Base-by-base conservation (phyloP, 2,888 invertebrate species). In the Drosophila paranaensis region DNA sequence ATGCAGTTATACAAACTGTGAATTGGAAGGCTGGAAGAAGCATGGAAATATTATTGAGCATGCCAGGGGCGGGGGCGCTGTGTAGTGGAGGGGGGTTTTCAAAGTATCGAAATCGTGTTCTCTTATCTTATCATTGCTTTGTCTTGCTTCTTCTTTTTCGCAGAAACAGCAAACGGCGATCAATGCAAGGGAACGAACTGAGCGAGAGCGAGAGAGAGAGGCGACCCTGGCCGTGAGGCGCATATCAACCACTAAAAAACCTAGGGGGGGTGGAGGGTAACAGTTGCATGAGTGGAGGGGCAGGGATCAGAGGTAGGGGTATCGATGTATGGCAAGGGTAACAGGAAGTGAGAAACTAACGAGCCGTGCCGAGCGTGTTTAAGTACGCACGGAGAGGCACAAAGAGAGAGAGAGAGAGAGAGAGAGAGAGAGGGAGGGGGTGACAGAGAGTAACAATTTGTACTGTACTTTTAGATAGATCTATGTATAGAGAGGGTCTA, bases 101-200 rank as follows among this genome's bases (percentile, higher is more conserved):
- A 8, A 33, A 8, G 45, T 33, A 67, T 60, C 37, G 46, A 66
- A 74, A 63, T 74, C 61, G 43, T 67, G 70, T 69, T 65, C 51
- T 39, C 73, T 77, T 77, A 77, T 77, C 77, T 77, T 73, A 77
- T 77, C 78, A 77, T 77, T 77, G 60, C 54, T 55, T 77, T 71
- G 50, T 57, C 51, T 50, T 63, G 53, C 30, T 65, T 25, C 48
- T 63, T 56, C 30, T 65, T 25, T 54, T 76, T 62, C 37, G 46
- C 46, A 62, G 14, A 58, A 62, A 20, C 20, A 61, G 48, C 39
- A 40, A 51, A 40, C 27, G 53, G 33, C 58, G 61, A 60, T 50
- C 50, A 35, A 35, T 33, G 30, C 51, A 57, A 60, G 57, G 72
- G 30, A 55, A 54, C 14, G 63, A 42, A 20, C 30, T 8, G 27